These are phyloP conservation scores for Thereva unica DNA, from an alignment of 2,888 invertebrate genomes.

Conservation along the genomic window DNA sequence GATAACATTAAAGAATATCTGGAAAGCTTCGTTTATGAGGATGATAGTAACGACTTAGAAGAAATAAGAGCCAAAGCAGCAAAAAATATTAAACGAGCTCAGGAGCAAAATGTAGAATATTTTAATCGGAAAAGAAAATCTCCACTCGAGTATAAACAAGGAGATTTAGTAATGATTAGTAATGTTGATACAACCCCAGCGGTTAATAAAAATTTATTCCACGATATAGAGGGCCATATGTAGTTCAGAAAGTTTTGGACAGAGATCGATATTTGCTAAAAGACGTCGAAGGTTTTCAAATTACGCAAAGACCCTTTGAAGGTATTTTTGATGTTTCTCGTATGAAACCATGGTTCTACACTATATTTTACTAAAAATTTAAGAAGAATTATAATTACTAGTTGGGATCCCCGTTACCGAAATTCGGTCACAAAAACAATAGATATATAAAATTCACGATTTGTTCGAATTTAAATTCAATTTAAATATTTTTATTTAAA, in stretches of 20 bases:
- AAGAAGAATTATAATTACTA: too few species aligned
- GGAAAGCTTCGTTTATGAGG: constrained; percentile 35
- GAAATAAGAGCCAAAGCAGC: constrained; percentile 35
- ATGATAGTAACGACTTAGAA: constrained; percentile 36
- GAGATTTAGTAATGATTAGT: too few species aligned
- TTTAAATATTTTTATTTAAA: too few species aligned
- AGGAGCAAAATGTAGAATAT: constrained; percentile 43
- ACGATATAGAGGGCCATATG: constrained; percentile 24
- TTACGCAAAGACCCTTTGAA: constrained; percentile 2
- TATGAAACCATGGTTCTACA: not conserved
- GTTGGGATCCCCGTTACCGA: too few species aligned
- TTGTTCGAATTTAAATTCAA: too few species aligned
- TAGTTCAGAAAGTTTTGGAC: constrained; percentile 36
- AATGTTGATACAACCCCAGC: constrained; percentile 39
- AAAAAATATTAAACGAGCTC: constrained; percentile 40
- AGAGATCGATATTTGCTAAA: constrained; percentile 34
- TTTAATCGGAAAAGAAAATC: constrained; percentile 35
- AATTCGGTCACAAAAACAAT: too few species aligned
- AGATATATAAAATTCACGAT: too few species aligned
- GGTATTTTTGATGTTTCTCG: constrained; percentile 5
- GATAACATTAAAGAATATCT: constrained; percentile 36
- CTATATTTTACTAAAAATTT: too few species aligned
- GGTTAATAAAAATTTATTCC: constrained; percentile 42
- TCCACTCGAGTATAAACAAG: too few species aligned
- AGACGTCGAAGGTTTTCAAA: constrained; percentile 15